Evolutionary conservation across 1,140 invertebrate species (phyloP).

Genomic region (Nomia melanderi): DNA sequence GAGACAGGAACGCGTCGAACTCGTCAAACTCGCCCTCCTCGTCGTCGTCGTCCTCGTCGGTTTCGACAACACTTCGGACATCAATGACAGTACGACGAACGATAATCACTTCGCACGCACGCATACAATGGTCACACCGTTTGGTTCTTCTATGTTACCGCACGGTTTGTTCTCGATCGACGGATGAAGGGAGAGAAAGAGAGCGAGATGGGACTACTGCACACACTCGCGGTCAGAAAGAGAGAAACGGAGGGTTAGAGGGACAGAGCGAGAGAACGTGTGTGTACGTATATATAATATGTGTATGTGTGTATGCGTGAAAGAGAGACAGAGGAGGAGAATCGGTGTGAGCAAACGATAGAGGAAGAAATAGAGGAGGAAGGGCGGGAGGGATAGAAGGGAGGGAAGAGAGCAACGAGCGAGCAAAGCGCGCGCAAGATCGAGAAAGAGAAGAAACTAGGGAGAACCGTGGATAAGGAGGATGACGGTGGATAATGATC

Average conservation of each 20-base stretch:
- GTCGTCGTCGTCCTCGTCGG: constrained; percentile 38
- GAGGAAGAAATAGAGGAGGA: not conserved
- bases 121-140: constrained; percentile 54
- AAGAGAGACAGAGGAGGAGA: constrained; percentile 6
- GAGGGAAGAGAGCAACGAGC: constrained; percentile 28
- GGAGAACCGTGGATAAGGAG: constrained; percentile 13
- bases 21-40: constrained; percentile 15
- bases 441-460: constrained; percentile 30
- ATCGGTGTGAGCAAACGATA: not conserved
- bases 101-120: constrained; percentile 74
- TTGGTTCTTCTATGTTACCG: constrained; percentile 49
- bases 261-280: not conserved
- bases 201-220: constrained; percentile 12
- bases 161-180: constrained; percentile 48
- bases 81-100: constrained; percentile 72
- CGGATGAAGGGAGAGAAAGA: constrained; percentile 42
- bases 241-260: constrained; percentile 7
- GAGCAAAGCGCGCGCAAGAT: constrained; percentile 51
- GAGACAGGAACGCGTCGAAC: constrained; percentile 36
- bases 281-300: too few species aligned
- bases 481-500: not conserved
- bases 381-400: constrained; percentile 15
- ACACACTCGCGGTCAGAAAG: constrained; percentile 3
- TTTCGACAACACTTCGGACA: constrained; percentile 69
- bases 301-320: too few species aligned